These are phyloP conservation scores for Synchiropus splendidus DNA, from an alignment of 2,113 vertebrate genomes.

Conservation along the genomic window DNA sequence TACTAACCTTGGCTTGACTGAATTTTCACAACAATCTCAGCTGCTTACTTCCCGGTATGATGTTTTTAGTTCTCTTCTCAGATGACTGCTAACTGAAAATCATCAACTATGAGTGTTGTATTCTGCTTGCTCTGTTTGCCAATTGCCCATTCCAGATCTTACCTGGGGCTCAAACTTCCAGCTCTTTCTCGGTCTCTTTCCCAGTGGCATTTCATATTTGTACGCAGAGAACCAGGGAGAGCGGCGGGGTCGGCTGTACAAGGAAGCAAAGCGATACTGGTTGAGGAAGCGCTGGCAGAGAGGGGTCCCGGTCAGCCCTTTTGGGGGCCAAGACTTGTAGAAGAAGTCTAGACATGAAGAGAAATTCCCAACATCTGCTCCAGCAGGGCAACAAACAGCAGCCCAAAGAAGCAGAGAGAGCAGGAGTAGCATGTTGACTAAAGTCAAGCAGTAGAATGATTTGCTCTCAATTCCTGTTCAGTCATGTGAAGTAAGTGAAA, in stretches of 20 bases:
- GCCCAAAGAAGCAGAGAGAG: neutral
- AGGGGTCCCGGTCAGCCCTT: constrained; percentile 43
- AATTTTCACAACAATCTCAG: no score
- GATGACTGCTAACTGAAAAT: no score
- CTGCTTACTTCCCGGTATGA: no score
- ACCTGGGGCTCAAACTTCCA: constrained; percentile 69
- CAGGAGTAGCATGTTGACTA: constrained; percentile 3
- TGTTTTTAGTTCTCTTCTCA: no score
- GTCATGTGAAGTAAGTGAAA: no score
- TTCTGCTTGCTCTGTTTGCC: no score
- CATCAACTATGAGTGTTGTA: neutral
- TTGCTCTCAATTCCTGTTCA: no score
- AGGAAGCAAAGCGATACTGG: constrained; percentile 48
- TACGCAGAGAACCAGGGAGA: constrained; percentile 60
- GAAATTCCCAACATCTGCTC: constrained; percentile 52
- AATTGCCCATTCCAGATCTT: constrained; percentile 3
- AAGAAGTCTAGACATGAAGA: constrained; percentile 44
- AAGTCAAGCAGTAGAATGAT: no score
- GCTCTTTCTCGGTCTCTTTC: constrained; percentile 35
- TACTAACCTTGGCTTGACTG: no score
- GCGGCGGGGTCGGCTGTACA: constrained; percentile 51
- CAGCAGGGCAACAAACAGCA: constrained; percentile 4
- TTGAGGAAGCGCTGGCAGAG: constrained; percentile 55
- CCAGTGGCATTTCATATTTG: constrained; percentile 19
- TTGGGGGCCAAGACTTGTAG: constrained; percentile 47